These are phyloP conservation scores for Karalla daura DNA, from an alignment of 2,797 vertebrate genomes.

Conservation along the genomic window DNA sequence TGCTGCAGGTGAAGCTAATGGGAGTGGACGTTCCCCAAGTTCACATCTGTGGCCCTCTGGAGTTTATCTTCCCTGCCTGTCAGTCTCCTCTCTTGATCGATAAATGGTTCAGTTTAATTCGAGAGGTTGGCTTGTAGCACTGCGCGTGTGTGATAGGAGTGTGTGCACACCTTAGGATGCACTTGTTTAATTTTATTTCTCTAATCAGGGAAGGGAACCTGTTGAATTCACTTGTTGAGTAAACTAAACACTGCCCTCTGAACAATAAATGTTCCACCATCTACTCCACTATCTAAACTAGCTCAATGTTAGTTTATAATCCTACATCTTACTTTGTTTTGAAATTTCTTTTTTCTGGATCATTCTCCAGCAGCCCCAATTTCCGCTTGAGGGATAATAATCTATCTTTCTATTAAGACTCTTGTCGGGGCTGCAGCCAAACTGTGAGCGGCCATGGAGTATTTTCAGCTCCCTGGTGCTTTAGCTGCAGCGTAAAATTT, in stretches of 20 bases:
- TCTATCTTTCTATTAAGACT: conserved; percentile 71
- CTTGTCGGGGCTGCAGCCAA: conserved; percentile 63
- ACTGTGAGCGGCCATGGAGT: conserved; percentile 66
- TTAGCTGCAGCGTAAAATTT: conserved; percentile 82
- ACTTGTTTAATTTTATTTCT: conserved; percentile 4
- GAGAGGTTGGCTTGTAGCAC: background rate
- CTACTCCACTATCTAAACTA: conserved; percentile 26
- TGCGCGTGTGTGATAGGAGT: background rate
- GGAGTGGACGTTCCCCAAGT: conserved; percentile 65
- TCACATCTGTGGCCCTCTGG: conserved; percentile 68
- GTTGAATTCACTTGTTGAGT: conserved; percentile 64
- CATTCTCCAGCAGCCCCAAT: conserved; percentile 54
- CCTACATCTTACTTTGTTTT: conserved; percentile 45
- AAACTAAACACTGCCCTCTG: background rate
- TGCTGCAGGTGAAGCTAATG: conserved; percentile 73
- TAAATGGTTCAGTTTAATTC: conserved; percentile 51
- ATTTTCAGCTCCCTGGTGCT: conserved; percentile 73
- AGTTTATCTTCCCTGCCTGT: conserved; percentile 68
- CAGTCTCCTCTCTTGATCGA: conserved; percentile 60
- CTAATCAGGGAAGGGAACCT: conserved; percentile 36
- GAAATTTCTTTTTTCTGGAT: conserved; percentile 39
- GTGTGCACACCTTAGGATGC: background rate
- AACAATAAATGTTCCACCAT: background rate
- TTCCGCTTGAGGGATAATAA: conserved; percentile 71
- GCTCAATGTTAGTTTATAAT: conserved; percentile 41